Percentiles rank a stretch among this genome's conserved stretches.
These are phyloP conservation scores for Manduca sexta DNA, from an alignment of 1,140 invertebrate species.

Conservation along the genomic window DNA sequence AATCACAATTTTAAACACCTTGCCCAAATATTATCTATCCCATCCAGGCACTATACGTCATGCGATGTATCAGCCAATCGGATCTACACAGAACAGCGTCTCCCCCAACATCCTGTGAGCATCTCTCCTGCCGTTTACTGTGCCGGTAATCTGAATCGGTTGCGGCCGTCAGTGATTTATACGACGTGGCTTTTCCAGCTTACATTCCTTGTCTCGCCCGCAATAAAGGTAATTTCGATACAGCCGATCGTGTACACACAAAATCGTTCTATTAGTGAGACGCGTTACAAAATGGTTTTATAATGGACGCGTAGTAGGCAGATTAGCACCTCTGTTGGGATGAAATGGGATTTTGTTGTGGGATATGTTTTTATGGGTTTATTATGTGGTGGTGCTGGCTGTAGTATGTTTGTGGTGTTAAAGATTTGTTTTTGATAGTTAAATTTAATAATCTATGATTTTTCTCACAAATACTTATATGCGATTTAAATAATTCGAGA, in stretches of 20 bases:
- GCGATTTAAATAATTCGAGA: too few relatives aligned
- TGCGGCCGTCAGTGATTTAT: constrained; percentile 55
- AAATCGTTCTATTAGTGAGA: constrained; percentile 25
- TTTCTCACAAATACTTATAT: too few relatives aligned
- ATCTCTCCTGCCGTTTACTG: constrained; percentile 24
- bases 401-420: neutral
- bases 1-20: too few relatives aligned
- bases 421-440: too few relatives aligned
- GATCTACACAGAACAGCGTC: neutral
- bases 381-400: neutral
- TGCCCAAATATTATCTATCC: too few relatives aligned
- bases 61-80: neutral
- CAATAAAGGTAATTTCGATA: constrained; percentile 56
- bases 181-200: constrained; percentile 37
- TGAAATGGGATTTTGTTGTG: too few relatives aligned
- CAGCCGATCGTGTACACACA: constrained; percentile 22
- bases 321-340: too few relatives aligned
- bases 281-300: neutral
- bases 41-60: too few relatives aligned
- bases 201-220: constrained; percentile 35
- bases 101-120: constrained; percentile 10
- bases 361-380: too few relatives aligned
- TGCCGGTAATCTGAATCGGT: constrained; percentile 52
- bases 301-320: too few relatives aligned
- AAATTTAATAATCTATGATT: too few relatives aligned